These are phyloP conservation scores for Baronia brevicornis DNA, from an alignment of 2,888 invertebrate genomes.

Conservation along the genomic window DNA sequence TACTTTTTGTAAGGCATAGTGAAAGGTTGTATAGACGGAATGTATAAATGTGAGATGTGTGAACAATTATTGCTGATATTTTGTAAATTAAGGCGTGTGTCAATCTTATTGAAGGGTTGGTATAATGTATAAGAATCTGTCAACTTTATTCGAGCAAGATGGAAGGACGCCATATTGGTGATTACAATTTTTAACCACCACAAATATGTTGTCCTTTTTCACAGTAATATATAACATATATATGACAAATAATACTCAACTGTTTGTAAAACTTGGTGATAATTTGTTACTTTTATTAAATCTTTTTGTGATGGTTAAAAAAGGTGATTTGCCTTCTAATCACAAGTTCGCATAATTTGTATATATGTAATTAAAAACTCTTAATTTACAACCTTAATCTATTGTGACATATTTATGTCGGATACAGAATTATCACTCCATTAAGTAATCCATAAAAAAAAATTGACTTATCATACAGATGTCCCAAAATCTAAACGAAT, in stretches of 20 bases:
- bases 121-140: constrained; percentile 63
- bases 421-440: constrained; percentile 4
- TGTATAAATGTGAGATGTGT: constrained; percentile 35
- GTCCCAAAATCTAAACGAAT: constrained; percentile 7
- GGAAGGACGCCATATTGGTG: constrained; percentile 71
- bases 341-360: constrained; percentile 60
- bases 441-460: constrained; percentile 1
- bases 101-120: constrained; percentile 55
- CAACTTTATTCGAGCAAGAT: constrained; percentile 47
- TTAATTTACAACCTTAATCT: constrained; percentile 37
- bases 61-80: constrained; percentile 52
- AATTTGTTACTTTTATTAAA: constrained; percentile 16
- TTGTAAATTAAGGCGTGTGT: constrained; percentile 63
- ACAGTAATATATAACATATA: constrained; percentile 9
- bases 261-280: no score
- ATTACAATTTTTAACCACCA: constrained; percentile 51
- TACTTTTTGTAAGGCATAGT: constrained; percentile 62
- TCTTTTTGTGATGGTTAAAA: constrained; percentile 50
- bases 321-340: constrained; percentile 47
- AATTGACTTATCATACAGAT: not conserved
- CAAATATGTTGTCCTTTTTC: constrained; percentile 23
- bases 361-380: constrained; percentile 66
- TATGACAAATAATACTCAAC: constrained; percentile 3
- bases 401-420: constrained; percentile 22
- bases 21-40: constrained; percentile 48